Evolutionary conservation across 2,113 vertebrate species (phyloP).

Genomic region (Cyprinus carpio): DNA sequence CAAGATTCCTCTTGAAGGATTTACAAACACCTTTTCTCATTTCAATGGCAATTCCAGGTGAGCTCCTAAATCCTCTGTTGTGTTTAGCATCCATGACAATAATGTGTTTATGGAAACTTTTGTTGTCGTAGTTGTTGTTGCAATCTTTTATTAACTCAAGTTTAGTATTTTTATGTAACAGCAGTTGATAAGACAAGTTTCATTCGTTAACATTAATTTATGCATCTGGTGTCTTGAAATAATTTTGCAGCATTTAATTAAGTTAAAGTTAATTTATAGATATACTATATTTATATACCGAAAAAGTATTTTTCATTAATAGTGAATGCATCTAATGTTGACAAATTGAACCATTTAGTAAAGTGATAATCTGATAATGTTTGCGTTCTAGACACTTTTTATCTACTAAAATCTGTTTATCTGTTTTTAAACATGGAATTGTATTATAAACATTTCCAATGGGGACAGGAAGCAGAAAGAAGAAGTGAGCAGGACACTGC

Average conservation of each 20-base stretch:
- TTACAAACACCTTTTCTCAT: conserved; percentile 60
- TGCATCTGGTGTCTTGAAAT: too few relatives aligned
- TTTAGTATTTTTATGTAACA: too few relatives aligned
- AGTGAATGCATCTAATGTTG: not conserved
- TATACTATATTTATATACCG: not conserved
- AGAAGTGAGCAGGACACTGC: conserved; percentile 78
- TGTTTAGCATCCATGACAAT: not conserved
- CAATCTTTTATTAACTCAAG: not conserved
- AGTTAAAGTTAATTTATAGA: too few relatives aligned
- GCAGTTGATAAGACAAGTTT: too few relatives aligned
- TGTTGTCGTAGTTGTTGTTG: not conserved
- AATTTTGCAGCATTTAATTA: too few relatives aligned
- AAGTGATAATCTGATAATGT: not conserved
- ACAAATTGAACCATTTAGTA: not conserved
- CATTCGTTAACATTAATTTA: not conserved
- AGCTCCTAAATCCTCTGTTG: conserved; percentile 47
- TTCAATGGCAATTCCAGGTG: conserved; percentile 69
- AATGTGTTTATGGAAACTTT: not conserved
- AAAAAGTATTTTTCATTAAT: not conserved
- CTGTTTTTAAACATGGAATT: conserved; percentile 2
- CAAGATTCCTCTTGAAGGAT: conserved; percentile 64
- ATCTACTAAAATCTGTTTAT: not conserved
- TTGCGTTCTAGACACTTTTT: not conserved
- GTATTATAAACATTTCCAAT: conserved; percentile 45
- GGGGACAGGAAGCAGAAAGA: conserved; percentile 59